Evolutionary conservation across 1,140 invertebrate genomes (phyloP).

Genomic region (Cyphomyrmex costatus): DNA sequence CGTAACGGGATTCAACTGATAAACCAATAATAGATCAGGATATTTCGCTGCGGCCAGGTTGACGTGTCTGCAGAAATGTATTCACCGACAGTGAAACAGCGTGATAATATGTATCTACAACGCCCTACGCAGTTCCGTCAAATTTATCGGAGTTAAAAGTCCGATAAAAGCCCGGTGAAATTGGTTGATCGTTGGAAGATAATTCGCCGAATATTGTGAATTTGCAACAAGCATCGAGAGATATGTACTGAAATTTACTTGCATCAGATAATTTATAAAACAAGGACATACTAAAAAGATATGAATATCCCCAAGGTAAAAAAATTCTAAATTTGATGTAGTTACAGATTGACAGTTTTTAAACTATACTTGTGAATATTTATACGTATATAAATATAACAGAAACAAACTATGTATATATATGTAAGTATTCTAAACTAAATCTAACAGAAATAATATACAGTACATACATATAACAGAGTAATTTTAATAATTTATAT

Average conservation of each 20-base stretch:
- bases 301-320: not conserved
- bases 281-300: too few species aligned
- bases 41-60: conserved; percentile 45
- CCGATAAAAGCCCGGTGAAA: conserved; percentile 38
- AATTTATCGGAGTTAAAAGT: conserved; percentile 52
- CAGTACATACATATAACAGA: not conserved
- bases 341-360: not conserved
- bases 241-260: not conserved
- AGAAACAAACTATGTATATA: not conserved
- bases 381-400: too few species aligned
- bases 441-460: too few species aligned
- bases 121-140: conserved; percentile 23
- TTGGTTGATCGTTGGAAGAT: conserved; percentile 33
- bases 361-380: not conserved
- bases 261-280: not conserved
- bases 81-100: conserved; percentile 65
- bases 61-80: conserved; percentile 40
- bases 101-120: conserved; percentile 65
- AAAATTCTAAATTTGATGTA: not conserved
- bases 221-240: not conserved
- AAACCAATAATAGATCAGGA: conserved; percentile 77
- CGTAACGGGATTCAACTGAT: conserved; percentile 68
- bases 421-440: not conserved
- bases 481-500: not conserved
- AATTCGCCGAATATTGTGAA: conserved; percentile 9